These are phyloP conservation scores for Cosmia pyralina DNA, from an alignment of 2,888 invertebrate species.

Conservation along the genomic window DNA sequence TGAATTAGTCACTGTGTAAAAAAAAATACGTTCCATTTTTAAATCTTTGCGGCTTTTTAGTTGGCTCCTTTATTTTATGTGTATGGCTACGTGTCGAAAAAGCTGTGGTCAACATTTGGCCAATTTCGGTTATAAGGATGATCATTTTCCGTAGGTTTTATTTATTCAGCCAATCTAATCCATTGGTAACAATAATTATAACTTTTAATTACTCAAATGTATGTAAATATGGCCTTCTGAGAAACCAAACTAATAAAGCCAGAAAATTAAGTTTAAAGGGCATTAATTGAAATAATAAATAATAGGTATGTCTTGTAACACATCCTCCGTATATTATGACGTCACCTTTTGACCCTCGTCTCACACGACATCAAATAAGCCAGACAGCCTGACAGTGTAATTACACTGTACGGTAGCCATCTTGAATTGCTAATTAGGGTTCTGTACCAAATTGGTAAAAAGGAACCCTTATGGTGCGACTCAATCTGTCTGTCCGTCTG, in stretches of 20 bases:
- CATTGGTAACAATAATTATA: background rate
- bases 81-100: background rate
- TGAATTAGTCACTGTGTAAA: constrained; percentile 32
- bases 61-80: background rate
- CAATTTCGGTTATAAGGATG: background rate
- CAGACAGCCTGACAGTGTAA: constrained; percentile 41
- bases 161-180: background rate
- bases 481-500: no score
- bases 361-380: constrained; percentile 47
- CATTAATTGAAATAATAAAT: constrained; percentile 63
- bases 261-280: background rate
- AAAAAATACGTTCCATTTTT: constrained; percentile 34
- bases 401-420: constrained; percentile 36
- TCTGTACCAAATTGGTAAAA: no score
- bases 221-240: background rate
- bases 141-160: background rate
- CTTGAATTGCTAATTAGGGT: constrained; percentile 35
- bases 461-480: no score
- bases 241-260: background rate
- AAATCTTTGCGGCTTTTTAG: background rate
- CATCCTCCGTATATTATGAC: constrained; percentile 44
- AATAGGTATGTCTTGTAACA: constrained; percentile 51
- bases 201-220: background rate
- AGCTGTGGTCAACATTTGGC: background rate
- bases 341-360: constrained; percentile 64